These are phyloP conservation scores for Pseudomugil gertrudae DNA, from an alignment of 2,797 vertebrate species.

Conservation along the genomic window DNA sequence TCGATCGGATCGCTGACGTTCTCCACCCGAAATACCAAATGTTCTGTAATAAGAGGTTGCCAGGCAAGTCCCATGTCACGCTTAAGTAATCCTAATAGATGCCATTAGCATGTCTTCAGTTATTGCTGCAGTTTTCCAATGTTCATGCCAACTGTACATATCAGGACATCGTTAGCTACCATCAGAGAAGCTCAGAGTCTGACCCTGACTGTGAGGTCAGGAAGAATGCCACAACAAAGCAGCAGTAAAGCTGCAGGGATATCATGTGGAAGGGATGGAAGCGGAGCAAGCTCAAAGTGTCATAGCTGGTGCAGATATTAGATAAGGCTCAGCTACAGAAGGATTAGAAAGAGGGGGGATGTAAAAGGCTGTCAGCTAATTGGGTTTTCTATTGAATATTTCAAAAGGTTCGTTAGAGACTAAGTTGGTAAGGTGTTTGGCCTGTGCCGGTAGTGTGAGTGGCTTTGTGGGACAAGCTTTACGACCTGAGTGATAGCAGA, in stretches of 20 bases:
- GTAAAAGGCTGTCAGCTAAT: slow-evolving; percentile 73
- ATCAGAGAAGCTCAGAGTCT: slow-evolving; percentile 52
- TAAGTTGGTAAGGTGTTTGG: slow-evolving; percentile 65
- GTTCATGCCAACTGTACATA: slow-evolving; percentile 71
- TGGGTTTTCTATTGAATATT: slow-evolving; percentile 78
- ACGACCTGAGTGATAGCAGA: slow-evolving; percentile 31
- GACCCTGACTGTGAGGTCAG: slow-evolving; percentile 64
- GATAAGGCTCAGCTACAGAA: slow-evolving; percentile 71
- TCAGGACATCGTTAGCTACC: slow-evolving; percentile 67
- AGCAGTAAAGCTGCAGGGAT: slow-evolving; percentile 63
- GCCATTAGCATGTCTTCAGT: slow-evolving; percentile 86
- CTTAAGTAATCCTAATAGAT: slow-evolving; percentile 87
- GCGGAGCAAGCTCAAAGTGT: slow-evolving; percentile 65
- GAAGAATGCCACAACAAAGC: slow-evolving; percentile 65
- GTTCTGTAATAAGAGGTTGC: slow-evolving; percentile 85
- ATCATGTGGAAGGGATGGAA: slow-evolving; percentile 58
- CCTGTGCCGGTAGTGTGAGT: slow-evolving; percentile 40
- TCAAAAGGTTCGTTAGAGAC: slow-evolving; percentile 69
- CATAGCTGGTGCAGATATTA: slow-evolving; percentile 65
- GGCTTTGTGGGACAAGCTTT: slow-evolving; percentile 38
- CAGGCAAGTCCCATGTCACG: slow-evolving; percentile 86
- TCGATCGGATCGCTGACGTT: slow-evolving; percentile 83
- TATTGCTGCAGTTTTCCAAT: slow-evolving; percentile 75
- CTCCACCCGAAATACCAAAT: slow-evolving; percentile 45
- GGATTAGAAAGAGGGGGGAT: slow-evolving; percentile 76